Conservation (phyloP, 2,113 vertebrate genomes). For the Aythya baeri region DNA sequence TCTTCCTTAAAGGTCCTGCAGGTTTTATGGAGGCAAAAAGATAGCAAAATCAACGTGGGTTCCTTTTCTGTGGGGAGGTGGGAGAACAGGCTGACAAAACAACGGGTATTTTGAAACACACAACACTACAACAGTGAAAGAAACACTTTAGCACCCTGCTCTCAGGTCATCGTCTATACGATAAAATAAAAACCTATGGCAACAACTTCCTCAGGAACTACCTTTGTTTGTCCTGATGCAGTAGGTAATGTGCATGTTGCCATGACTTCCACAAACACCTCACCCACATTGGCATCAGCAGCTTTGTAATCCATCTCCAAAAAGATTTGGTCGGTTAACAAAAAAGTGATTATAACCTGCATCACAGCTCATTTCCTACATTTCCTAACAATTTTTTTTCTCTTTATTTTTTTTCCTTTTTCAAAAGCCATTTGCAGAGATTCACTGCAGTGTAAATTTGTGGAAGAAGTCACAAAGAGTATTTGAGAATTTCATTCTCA, state of each 20-base stretch:
- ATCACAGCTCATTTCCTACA: neutral
- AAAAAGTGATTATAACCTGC: neutral
- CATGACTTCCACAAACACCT: neutral
- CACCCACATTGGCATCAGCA: neutral
- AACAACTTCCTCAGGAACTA: neutral
- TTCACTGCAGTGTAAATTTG: neutral
- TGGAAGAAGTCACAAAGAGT: neutral
- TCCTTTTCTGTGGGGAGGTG: neutral
- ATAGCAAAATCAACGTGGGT: neutral
- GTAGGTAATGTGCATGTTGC: accelerated
- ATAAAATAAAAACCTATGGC: neutral
- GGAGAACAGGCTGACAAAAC: neutral
- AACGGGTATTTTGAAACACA: neutral
- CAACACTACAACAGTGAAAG: neutral
- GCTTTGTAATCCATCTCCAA: neutral
- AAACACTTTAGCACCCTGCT: neutral
- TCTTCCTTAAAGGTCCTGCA: neutral
- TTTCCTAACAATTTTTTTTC: neutral
- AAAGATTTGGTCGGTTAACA: neutral
- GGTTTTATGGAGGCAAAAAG: neutral
- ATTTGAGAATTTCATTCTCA: neutral
- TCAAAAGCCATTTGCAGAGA: neutral
- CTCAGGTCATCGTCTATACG: neutral
- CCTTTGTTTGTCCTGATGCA: neutral
- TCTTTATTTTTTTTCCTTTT: neutral